These are phyloP conservation scores for Drosophila mulleri DNA, from an alignment of 2,888 invertebrate species.

Conservation along the genomic window DNA sequence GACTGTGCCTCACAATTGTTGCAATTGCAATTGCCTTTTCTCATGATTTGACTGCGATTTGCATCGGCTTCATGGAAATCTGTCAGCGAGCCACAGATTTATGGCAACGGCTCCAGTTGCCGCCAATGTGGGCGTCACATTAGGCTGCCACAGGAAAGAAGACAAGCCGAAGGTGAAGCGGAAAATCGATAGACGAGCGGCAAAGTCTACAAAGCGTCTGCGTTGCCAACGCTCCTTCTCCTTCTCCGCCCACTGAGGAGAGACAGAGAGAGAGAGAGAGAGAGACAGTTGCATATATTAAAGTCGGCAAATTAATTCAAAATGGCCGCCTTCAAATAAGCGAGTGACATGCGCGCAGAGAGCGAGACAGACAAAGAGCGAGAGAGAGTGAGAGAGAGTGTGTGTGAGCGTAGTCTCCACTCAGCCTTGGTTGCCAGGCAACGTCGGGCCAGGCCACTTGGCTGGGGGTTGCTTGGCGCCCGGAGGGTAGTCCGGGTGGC, in stretches of 20 bases:
- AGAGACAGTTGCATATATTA: slow-evolving; percentile 30
- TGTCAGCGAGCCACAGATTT: slow-evolving; percentile 58
- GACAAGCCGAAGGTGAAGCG: slow-evolving; percentile 17
- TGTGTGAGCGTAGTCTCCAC: slow-evolving; percentile 55
- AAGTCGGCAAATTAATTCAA: slow-evolving; percentile 69
- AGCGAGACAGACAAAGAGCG: slow-evolving; percentile 14
- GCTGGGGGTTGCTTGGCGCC: slow-evolving; percentile 56
- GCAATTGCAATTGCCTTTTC: slow-evolving; percentile 24
- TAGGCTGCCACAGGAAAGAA: slow-evolving; percentile 29
- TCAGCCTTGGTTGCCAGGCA: slow-evolving; percentile 52
- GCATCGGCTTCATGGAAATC: slow-evolving; percentile 60
- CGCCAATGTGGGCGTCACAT: slow-evolving; percentile 63
- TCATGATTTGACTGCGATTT: slow-evolving; percentile 65
- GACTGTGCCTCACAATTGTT: slow-evolving; percentile 25
- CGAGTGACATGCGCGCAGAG: slow-evolving; percentile 43
- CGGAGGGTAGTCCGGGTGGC: slow-evolving; percentile 23
- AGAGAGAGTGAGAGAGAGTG: slow-evolving; percentile 13
- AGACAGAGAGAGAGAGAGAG: not conserved
- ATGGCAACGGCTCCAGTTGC: slow-evolving; percentile 51
- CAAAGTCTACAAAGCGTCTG: slow-evolving; percentile 72
- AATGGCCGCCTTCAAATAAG: slow-evolving; percentile 67
- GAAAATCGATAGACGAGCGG: slow-evolving; percentile 64
- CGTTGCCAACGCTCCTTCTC: slow-evolving; percentile 4
- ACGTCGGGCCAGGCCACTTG: slow-evolving; percentile 18
- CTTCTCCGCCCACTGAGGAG: not conserved